phyloP scores from a whole-genome alignment of 2,797 vertebrate species.

The Sebastes melanostomus region DNA sequence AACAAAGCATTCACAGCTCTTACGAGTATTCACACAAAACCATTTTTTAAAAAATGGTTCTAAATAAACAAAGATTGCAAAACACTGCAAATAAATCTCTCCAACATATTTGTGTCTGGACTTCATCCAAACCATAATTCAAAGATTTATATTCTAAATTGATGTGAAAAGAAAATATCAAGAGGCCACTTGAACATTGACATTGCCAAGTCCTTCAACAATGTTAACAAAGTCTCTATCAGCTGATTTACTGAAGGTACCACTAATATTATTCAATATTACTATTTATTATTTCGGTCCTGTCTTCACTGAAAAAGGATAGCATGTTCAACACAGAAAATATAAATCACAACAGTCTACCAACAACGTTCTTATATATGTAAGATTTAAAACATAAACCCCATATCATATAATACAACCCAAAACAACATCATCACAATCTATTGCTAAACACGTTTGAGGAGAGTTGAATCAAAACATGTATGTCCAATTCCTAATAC shows the following conservation, averaged over 20 bases:
- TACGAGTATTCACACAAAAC: background rate
- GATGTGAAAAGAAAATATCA: conserved; percentile 18
- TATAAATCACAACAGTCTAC: background rate
- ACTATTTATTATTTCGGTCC: no score
- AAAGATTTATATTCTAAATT: conserved; percentile 22
- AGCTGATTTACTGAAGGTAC: background rate
- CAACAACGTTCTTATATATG: background rate
- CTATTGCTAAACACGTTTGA: background rate
- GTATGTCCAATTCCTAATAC: background rate
- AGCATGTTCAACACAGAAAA: background rate
- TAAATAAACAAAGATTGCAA: conserved; percentile 11
- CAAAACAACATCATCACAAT: background rate
- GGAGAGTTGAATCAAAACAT: background rate
- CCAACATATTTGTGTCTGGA: conserved; percentile 7
- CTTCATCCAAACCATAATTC: conserved; percentile 24
- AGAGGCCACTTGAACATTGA: conserved; percentile 6
- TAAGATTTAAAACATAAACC: background rate
- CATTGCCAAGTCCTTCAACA: background rate
- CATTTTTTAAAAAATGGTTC: background rate
- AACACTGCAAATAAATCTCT: conserved; percentile 16
- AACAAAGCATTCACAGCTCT: background rate
- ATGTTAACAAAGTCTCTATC: background rate
- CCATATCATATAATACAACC: no score
- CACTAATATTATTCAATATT: background rate
- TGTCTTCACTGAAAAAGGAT: no score